Evolutionary conservation across 2,888 invertebrate genomes (phyloP), one percentile per base, ranked within the genome.

Genomic region (Disparrhopalites patrizii): DNA sequence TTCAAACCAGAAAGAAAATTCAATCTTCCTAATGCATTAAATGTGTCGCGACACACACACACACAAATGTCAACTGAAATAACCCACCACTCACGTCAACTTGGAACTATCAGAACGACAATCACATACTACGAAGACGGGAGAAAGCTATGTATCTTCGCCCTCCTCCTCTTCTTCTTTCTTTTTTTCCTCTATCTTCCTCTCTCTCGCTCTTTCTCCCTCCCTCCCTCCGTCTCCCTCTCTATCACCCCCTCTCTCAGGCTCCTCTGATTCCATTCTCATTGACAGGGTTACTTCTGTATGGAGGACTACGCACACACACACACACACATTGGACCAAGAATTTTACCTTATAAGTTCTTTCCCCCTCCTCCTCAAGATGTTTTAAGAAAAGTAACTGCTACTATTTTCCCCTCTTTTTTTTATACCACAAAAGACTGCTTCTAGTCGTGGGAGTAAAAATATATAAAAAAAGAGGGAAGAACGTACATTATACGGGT

Each of bases 1-100:
- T 66, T 66, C 62, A 54, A 25, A 65, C 43, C 67, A 61, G 57
- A 65, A 71, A 72, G 73, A 71, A 73, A 75, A 75, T 72, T 73
- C 73, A 75, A 75, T 75, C 73, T 75, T 67, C 69, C 71, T 75
- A 75, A 75, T 75, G 74, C 73, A 75, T 71, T 73, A 73, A 68
- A 72, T 73, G 74, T 75, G 74, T 75, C 67, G 65, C 58, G 68
- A 68, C 63, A 36, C 43, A 43, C 31, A 52, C 40, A 62, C 68
- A 68, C 63, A 69, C 67, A 72, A 72, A 72, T 73, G 73, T 72
- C 72, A 71, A 56, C 68, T 65, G 68, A 71, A 73, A 73, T 72
- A 70, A 71, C 69, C 61, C 61, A 52, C 56, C 57, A 57, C 57
- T 56, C 56, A 57, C 51, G 64, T 64, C 64, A 33, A 33, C 64